Evolutionary conservation across 2,113 vertebrate genomes (phyloP).

Genomic region (Deroptyus accipitrinus): DNA sequence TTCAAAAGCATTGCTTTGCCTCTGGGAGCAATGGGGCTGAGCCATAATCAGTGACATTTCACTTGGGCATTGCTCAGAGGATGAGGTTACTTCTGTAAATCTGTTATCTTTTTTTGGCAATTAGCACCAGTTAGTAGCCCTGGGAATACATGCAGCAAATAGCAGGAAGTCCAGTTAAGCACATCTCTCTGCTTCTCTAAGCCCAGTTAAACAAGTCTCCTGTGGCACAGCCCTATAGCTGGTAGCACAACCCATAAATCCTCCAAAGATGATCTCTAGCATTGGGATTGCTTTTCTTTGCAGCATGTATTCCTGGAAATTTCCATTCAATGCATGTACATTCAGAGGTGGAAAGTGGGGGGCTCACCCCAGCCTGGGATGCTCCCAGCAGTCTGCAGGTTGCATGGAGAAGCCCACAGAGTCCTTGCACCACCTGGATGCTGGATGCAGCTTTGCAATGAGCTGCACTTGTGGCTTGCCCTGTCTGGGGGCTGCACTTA

Average conservation of each 20-base stretch:
- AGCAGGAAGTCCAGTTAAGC: conserved; percentile 18
- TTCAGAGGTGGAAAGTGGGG: neutral
- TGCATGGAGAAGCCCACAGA: neutral
- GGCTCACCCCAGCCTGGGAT: neutral
- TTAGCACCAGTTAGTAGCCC: neutral
- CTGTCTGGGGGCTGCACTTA: fast-evolving
- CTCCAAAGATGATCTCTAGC: neutral
- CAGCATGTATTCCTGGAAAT: neutral
- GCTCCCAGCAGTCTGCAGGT: neutral
- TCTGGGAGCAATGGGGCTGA: neutral
- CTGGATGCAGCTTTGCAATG: fast-evolving
- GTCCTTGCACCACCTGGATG: neutral
- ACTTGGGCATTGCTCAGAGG: neutral
- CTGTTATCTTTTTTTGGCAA: conserved; percentile 32
- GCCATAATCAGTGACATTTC: neutral
- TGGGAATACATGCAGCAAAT: conserved; percentile 17
- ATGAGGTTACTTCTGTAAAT: conserved; percentile 32
- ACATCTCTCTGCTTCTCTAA: conserved; percentile 14
- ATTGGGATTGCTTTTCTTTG: neutral
- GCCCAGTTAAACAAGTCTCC: conserved; percentile 22
- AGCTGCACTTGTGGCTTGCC: neutral
- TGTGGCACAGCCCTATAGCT: neutral
- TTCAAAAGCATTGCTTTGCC: neutral
- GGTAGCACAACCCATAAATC: neutral
- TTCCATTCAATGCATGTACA: fast-evolving